Evolutionary conservation across 1,140 invertebrate species (phyloP).

Genomic region (Euura lappo): DNA sequence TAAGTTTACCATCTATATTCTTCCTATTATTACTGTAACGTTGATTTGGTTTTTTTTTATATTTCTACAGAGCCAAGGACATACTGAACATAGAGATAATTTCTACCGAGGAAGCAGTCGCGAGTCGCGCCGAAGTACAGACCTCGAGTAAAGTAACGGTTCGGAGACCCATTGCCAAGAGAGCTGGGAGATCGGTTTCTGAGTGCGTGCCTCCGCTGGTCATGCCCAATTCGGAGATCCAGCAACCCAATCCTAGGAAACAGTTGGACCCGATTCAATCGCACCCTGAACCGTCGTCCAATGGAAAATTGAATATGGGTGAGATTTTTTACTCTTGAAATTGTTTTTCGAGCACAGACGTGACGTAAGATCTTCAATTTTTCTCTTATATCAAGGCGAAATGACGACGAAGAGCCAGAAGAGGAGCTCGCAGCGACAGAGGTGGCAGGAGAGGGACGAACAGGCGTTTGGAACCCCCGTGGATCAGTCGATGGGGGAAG

Average conservation of each 20-base stretch:
- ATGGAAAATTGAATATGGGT: slow-evolving; percentile 48
- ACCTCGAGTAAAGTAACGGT: slow-evolving; percentile 61
- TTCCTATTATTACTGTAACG: slow-evolving; percentile 5
- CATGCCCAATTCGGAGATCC: slow-evolving; percentile 25
- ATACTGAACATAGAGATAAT: slow-evolving; percentile 69
- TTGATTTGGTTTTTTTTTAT: slow-evolving; percentile 10
- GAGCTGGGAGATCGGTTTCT: slow-evolving; percentile 59
- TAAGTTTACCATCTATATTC: slow-evolving; percentile 36
- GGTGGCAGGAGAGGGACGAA: slow-evolving; percentile 60
- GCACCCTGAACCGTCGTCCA: slow-evolving; percentile 41
- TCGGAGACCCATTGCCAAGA: slow-evolving; percentile 64
- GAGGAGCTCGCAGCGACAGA: slow-evolving; percentile 46
- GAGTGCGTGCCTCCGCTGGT: slow-evolving; percentile 49
- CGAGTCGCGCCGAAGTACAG: slow-evolving; percentile 37
- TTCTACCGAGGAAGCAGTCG: slow-evolving; percentile 57
- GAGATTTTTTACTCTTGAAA: slow-evolving; percentile 46
- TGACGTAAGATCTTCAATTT: slow-evolving; percentile 58
- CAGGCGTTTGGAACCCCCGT: slow-evolving; percentile 69
- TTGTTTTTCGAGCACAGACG: slow-evolving; percentile 13
- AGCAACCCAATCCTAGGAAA: slow-evolving; percentile 41
- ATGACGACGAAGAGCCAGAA: slow-evolving; percentile 40
- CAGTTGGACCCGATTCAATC: slow-evolving; percentile 29
- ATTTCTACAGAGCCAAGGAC: slow-evolving; percentile 63
- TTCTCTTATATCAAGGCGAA: slow-evolving; percentile 34
- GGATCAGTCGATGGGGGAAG: slow-evolving; percentile 68